These are phyloP conservation scores for Onthophagus sagittarius DNA, from an alignment of 2,888 invertebrate genomes.

Conservation along the genomic window DNA sequence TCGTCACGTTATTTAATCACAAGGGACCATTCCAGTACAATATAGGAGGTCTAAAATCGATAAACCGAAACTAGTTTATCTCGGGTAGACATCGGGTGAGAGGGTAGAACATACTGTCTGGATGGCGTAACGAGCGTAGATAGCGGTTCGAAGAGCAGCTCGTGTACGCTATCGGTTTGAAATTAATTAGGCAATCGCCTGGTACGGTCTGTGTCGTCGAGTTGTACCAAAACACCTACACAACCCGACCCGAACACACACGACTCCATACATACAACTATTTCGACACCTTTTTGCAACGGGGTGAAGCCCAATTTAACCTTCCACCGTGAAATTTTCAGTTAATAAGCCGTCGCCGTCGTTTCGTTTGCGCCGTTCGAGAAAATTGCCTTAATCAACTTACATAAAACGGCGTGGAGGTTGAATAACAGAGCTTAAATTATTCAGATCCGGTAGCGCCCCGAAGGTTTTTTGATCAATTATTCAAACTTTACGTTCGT, in stretches of 20 bases:
- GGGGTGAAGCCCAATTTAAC: neutral
- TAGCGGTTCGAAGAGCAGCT: neutral
- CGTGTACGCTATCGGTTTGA: slow-evolving; percentile 2
- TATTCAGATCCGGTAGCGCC: neutral
- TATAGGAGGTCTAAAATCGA: neutral
- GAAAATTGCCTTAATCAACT: neutral
- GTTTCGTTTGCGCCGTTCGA: neutral
- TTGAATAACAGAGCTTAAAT: neutral
- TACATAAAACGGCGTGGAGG: neutral
- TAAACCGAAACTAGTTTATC: slow-evolving; percentile 1
- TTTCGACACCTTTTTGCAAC: neutral
- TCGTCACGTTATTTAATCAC: neutral
- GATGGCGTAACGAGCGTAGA: slow-evolving; percentile 5
- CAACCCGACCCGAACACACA: neutral
- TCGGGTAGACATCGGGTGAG: neutral
- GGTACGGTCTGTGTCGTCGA: neutral
- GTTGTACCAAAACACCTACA: neutral
- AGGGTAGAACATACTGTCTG: neutral
- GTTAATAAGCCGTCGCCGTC: neutral
- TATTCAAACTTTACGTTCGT: slow-evolving; percentile 43
- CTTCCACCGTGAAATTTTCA: neutral
- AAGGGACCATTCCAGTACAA: neutral
- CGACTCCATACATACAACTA: neutral
- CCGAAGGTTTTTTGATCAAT: slow-evolving; percentile 41
- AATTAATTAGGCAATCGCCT: slow-evolving; percentile 10